Percentiles rank a stretch among this genome's conserved stretches.
Evolutionary conservation across 2,888 invertebrate genomes (phyloP).

Genomic region (Chrysina gloriosa): DNA sequence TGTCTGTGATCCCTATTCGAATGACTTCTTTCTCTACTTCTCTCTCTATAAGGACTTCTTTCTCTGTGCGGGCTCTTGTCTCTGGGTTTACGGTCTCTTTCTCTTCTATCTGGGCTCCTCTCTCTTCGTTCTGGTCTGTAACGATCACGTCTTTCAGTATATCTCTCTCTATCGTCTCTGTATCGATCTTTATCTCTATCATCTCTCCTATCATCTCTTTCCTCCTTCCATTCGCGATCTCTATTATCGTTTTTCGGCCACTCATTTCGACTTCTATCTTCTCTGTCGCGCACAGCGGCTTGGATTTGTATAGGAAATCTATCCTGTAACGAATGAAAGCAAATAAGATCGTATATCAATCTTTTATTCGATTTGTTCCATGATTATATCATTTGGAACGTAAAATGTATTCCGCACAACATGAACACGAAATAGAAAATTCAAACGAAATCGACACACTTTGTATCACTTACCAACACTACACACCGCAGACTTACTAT

Average conservation of each 20-base stretch:
- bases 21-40: constrained; percentile 43
- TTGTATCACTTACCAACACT: too few relatives aligned
- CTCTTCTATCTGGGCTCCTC: constrained; percentile 51
- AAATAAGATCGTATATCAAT: too few relatives aligned
- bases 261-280: constrained; percentile 34
- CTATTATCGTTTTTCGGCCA: constrained; percentile 53
- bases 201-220: constrained; percentile 49
- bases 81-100: constrained; percentile 42
- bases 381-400: too few relatives aligned
- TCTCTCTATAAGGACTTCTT: constrained; percentile 39
- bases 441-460: too few relatives aligned
- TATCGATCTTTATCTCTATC: constrained; percentile 48
- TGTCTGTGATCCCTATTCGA: constrained; percentile 52
- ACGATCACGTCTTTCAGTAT: constrained; percentile 53
- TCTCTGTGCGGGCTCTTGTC: constrained; percentile 43
- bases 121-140: constrained; percentile 54
- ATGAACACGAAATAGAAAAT: too few relatives aligned
- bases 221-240: constrained; percentile 58
- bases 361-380: too few relatives aligned
- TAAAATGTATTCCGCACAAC: too few relatives aligned
- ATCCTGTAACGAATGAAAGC: too few relatives aligned
- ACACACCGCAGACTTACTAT: too few relatives aligned
- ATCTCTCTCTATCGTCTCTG: constrained; percentile 56
- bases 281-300: constrained; percentile 31
- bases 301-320: constrained; percentile 60